Evolutionary conservation across 1,140 invertebrate genomes (phyloP), one percentile per base, ranked within the genome.

Genomic region (Maconellicoccus hirsutus): DNA sequence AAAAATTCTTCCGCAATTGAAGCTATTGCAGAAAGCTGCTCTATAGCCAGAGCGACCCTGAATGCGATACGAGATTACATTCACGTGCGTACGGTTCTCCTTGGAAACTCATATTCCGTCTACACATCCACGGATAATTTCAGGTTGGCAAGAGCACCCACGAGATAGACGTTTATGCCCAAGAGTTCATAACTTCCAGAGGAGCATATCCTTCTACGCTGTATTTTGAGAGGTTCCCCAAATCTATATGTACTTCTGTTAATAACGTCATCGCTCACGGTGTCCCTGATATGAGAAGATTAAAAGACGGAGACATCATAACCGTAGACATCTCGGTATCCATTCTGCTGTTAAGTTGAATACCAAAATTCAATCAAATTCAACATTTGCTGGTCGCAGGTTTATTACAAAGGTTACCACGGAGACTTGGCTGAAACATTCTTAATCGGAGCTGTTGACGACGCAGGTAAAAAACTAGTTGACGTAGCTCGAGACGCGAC

Each of bases 201-300:
- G 82, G 81, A 38, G 92, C 90, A 7, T 97, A 96, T 82, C 96
- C 96, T 27, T 97, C 94, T 39, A 91, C 94, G 0, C 81, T 97
- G 12, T 84, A 88, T 77, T 97, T 96, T 78, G 84, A 82, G 71
- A 86, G 87, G 1, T 98, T 91, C 79, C 93, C 93, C 25, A 97
- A 97, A 78, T 96, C 94, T 72, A 84, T 96, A 6, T 98, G 94
- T 79, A 98, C 94, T 1, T 96, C 94, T 70, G 86, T 98, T 0
- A 98, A 98, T 78, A 96, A 98, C 81, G 89, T 97, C 8, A 90
- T 87, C 23, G 95, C 92, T 76, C 95, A 98, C 83, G 95, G 94
- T 22, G 96, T 98, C 76, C 96, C 96, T 7, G 94, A 97, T 79
- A 81, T 87, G 78, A 82, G 93, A 74, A 84, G 83, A 25, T 79